These are phyloP conservation scores for Conus betulinus DNA, from an alignment of 1,140 invertebrate species.

Conservation along the genomic window DNA sequence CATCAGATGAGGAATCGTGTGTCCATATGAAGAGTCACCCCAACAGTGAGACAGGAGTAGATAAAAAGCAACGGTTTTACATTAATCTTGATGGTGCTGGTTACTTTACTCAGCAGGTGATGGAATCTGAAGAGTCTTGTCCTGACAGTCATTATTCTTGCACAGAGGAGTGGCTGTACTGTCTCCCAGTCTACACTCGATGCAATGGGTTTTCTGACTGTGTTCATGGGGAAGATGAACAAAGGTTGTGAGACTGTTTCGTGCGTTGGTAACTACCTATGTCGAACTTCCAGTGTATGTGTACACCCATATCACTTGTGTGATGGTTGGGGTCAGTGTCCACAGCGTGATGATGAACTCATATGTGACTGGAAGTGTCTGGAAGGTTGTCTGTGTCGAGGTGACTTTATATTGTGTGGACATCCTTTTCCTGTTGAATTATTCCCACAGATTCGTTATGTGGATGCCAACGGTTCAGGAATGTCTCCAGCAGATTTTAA, in stretches of 20 bases:
- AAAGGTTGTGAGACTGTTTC: not conserved
- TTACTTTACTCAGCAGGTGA: not conserved
- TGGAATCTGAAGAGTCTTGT: not conserved
- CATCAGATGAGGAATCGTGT: not conserved
- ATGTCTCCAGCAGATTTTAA: too few species aligned
- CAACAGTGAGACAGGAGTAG: too few species aligned
- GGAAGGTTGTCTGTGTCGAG: constrained; percentile 14
- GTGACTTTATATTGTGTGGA: not conserved
- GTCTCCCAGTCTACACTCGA: constrained; percentile 5
- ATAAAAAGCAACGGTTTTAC: too few species aligned
- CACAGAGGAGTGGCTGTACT: not conserved
- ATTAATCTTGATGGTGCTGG: constrained; percentile 3
- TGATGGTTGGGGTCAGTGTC: constrained; percentile 23
- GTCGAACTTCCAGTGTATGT: not conserved
- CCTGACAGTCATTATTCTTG: constrained; percentile 3
- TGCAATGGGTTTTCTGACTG: constrained; percentile 20
- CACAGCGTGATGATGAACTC: constrained; percentile 12
- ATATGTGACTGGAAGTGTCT: not conserved
- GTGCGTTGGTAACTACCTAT: not conserved
- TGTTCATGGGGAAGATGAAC: not conserved
- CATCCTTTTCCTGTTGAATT: not conserved
- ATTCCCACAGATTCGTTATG: too few species aligned
- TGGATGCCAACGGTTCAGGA: too few species aligned
- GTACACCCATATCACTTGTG: not conserved
- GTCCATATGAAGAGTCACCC: too few species aligned